Percentiles rank a stretch among this genome's conserved stretches.
Conservation (phyloP, 2,797 vertebrate species). For the Hipposideros larvatus region DNA sequence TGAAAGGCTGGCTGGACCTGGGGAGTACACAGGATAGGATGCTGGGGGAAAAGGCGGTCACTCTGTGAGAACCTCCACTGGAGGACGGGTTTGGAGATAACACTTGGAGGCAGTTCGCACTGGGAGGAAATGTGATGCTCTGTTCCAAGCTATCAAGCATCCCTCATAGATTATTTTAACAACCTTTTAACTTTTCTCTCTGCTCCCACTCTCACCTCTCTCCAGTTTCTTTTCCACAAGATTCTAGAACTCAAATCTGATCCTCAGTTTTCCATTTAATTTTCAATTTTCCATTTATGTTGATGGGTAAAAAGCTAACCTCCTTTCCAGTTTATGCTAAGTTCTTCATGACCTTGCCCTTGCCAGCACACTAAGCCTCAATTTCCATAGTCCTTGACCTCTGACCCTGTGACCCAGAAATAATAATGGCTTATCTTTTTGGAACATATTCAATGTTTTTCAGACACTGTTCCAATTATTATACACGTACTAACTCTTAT, state of each 20-base stretch:
- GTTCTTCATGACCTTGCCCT: not conserved
- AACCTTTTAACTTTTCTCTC: slow-evolving; percentile 20
- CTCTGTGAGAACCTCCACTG: not conserved
- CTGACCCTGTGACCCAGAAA: not conserved
- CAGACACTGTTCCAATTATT: not conserved
- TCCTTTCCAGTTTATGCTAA: not conserved
- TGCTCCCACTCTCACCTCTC: not conserved
- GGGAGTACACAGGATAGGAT: not conserved
- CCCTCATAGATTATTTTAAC: not conserved
- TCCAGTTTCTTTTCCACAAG: slow-evolving; percentile 33
- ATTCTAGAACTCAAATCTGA: slow-evolving; percentile 37
- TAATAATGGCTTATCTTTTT: slow-evolving; percentile 30
- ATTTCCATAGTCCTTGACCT: not conserved
- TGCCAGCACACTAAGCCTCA: not conserved
- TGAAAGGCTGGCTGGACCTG: not conserved
- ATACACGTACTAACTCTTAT: not conserved
- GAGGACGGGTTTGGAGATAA: not conserved
- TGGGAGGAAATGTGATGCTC: not conserved
- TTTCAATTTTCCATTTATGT: slow-evolving; percentile 24
- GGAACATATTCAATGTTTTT: not conserved
- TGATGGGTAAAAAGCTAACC: slow-evolving; percentile 25
- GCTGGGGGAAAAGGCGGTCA: not conserved
- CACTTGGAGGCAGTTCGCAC: not conserved
- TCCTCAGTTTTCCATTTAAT: slow-evolving; percentile 20
- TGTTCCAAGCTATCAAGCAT: not conserved